These are phyloP conservation scores for Protaetia brevitarsis DNA, from an alignment of 1,140 invertebrate species.

Conservation along the genomic window DNA sequence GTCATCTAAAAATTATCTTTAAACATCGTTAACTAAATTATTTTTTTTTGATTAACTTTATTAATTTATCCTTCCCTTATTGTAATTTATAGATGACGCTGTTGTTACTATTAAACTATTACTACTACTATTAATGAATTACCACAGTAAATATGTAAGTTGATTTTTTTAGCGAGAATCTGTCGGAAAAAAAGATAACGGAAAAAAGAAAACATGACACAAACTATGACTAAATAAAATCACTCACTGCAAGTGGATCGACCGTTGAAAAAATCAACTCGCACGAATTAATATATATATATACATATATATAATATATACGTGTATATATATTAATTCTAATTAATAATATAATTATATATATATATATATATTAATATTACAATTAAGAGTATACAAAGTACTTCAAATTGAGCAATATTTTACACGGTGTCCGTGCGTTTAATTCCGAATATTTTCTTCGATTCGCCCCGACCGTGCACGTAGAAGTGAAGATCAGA, in stretches of 20 bases:
- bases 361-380: too few species aligned
- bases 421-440: background rate
- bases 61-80: too few species aligned
- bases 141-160: too few species aligned
- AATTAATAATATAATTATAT: slow-evolving; percentile 25
- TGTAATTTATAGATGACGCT: slow-evolving; percentile 9
- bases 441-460: background rate
- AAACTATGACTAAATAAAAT: background rate
- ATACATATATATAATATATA: too few species aligned
- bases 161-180: background rate
- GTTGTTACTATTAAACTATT: too few species aligned
- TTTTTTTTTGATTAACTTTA: too few species aligned
- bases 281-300: slow-evolving; percentile 2
- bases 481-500: background rate
- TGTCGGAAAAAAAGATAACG: background rate
- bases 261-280: slow-evolving; percentile 20
- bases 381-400: slow-evolving; percentile 23
- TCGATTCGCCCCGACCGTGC: background rate
- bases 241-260: background rate
- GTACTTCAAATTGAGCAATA: slow-evolving; percentile 21
- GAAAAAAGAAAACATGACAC: background rate
- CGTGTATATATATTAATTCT: too few species aligned
- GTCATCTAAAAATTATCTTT: slow-evolving; percentile 3
- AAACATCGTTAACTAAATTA: background rate
- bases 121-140: too few species aligned